A percentile compares a stretch with the other conserved stretches of the same genome.
Conservation (phyloP, 2,113 vertebrate genomes). For the Syrrhaptes paradoxus region DNA sequence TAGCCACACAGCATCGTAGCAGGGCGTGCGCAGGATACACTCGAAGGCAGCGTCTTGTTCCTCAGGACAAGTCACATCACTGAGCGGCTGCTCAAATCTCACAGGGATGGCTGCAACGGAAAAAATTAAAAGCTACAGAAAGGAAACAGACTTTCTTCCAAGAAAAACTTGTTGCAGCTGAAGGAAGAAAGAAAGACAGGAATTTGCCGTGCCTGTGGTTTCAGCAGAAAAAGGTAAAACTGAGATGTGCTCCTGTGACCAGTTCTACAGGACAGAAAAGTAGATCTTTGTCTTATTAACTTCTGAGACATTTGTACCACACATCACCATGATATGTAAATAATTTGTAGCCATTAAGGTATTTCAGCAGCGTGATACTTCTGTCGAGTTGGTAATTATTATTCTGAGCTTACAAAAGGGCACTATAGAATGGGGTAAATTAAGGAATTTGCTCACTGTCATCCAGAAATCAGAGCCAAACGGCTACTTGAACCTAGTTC, state of each 20-base stretch:
- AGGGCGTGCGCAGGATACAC: slow-evolving; percentile 77
- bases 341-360: background rate
- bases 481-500: background rate
- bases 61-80: slow-evolving; percentile 73
- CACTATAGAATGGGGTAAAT: background rate
- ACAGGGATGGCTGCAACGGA: slow-evolving; percentile 75
- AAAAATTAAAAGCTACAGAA: background rate
- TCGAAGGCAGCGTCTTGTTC: slow-evolving; percentile 75
- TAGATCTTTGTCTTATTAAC: background rate
- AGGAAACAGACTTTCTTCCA: background rate
- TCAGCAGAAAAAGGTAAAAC: background rate
- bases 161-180: background rate
- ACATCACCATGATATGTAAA: background rate
- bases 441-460: background rate
- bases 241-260: background rate
- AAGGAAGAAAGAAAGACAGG: background rate
- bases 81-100: slow-evolving; percentile 75
- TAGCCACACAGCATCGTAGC: slow-evolving; percentile 76
- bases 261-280: background rate
- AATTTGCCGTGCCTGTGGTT: background rate
- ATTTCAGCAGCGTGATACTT: background rate
- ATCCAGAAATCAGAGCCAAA: background rate
- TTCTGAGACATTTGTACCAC: background rate
- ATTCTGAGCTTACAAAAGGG: background rate
- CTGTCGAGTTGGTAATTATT: background rate